Percentiles rank a stretch among this genome's conserved stretches.
Conservation (phyloP, 2,797 vertebrate species). For the Trachops cirrhosus region DNA sequence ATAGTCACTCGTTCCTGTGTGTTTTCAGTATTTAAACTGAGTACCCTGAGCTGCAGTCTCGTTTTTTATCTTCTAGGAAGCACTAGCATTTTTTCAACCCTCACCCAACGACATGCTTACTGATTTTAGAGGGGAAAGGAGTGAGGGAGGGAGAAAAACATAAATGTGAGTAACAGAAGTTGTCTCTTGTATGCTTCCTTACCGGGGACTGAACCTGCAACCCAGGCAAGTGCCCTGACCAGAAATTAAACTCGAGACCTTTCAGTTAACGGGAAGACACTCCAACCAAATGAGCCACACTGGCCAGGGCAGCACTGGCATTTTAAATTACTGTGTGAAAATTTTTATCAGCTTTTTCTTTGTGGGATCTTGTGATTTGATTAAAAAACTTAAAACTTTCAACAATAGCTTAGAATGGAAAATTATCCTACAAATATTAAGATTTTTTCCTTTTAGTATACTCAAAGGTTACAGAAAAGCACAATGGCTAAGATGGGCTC, state of each 20-base stretch:
- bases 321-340: slow-evolving; percentile 5
- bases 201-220: background rate
- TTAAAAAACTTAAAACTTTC: background rate
- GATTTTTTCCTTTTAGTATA: background rate
- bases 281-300: background rate
- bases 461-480: background rate
- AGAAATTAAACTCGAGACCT: background rate
- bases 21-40: background rate
- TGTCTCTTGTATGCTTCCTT: background rate
- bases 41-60: background rate
- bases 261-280: too few relatives aligned
- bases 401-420: background rate
- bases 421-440: background rate
- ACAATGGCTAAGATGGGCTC: background rate
- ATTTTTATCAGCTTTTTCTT: slow-evolving; percentile 16
- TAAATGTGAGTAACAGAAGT: background rate
- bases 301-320: background rate
- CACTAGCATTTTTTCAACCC: background rate
- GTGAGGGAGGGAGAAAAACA: background rate
- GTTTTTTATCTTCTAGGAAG: slow-evolving; percentile 15
- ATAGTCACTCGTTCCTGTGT: background rate
- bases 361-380: slow-evolving; percentile 13
- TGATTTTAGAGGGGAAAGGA: background rate
- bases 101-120: background rate
- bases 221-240: background rate